phyloP scores from a whole-genome alignment of 2,113 vertebrate species.

The Oreochromis aureus region DNA sequence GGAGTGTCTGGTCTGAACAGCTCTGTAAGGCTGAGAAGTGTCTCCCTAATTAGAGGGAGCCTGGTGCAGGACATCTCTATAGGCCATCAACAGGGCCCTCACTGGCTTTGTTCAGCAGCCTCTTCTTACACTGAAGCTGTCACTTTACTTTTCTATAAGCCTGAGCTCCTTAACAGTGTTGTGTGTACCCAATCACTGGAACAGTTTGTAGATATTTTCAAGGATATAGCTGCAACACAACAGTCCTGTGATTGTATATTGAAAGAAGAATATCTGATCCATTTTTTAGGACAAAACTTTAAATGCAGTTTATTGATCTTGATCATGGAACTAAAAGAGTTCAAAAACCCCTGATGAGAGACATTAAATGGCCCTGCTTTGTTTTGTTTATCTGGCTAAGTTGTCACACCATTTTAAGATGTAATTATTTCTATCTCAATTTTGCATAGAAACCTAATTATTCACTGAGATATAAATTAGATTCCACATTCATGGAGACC shows the following conservation, averaged over 20 bases:
- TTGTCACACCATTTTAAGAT: slow-evolving; percentile 50
- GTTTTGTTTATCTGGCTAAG: slow-evolving; percentile 42
- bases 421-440: slow-evolving; percentile 63
- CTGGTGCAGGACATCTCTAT: slow-evolving; percentile 62
- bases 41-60: slow-evolving; percentile 67
- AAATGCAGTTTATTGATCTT: slow-evolving; percentile 4
- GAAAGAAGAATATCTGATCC: not conserved
- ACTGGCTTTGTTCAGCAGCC: slow-evolving; percentile 61
- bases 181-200: slow-evolving; percentile 27
- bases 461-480: slow-evolving; percentile 77
- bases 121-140: slow-evolving; percentile 52
- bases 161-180: slow-evolving; percentile 14
- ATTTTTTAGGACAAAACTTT: not conserved
- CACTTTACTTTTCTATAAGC: slow-evolving; percentile 65
- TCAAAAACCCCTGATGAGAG: slow-evolving; percentile 7
- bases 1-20: slow-evolving; percentile 60
- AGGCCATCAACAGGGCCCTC: slow-evolving; percentile 48
- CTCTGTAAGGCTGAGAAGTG: slow-evolving; percentile 51
- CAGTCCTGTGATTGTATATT: not conserved
- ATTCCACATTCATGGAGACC: slow-evolving; percentile 67
- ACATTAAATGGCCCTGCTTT: not conserved
- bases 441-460: slow-evolving; percentile 79
- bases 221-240: not conserved
- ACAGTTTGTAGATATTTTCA: slow-evolving; percentile 1
- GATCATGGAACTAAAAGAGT: not conserved